Base-by-base conservation (phyloP, 2,113 vertebrate genomes). In the Probosciger aterrimus region DNA sequence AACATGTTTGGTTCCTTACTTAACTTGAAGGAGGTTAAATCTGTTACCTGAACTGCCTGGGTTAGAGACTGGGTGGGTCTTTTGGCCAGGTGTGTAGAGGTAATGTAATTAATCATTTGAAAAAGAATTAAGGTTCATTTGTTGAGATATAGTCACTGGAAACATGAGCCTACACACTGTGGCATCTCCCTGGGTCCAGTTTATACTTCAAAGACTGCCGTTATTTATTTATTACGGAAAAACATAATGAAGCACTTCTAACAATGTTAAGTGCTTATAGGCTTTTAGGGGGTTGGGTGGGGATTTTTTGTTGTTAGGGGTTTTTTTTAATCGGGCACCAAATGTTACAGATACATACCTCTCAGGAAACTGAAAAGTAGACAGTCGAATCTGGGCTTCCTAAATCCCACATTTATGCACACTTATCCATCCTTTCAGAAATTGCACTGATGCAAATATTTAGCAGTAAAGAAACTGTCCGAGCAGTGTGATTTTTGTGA, bases 261-360 rank as follows among this genome's bases (percentile, higher is more conserved):
- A 20, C 2, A 1, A 7, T 35, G 20, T 47, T 55, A 77, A 80
- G 22, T 67, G 14, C 15, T 43, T 63, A 2, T 4, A 44, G 25
- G 10, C 49, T 71, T 87, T 59, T 53, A 53, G 13, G 17, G 4
- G 4, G 0, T 25, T 50, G 14, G 3, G 4, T 60, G 24, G 23
- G 13, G 8, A 0, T 4, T 44, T 75, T 57, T 39, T n/a, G 15
- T 15, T 65, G 8, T 39, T 79, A 39, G 4, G 1, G 9, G 6
- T 41, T 68, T 46, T 73, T 62, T 75, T 73, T 15, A 11, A 52
- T 23, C 43, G 75, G 65, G 13, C 17, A 79, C 35, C 25, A 37
- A 60, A 37, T 53, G 10, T 28, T 43, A 28, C 10, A 59, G 55
- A 41, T 28, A n/a, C 3, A 2, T 52, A 33, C 31, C 43, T 75